Percentiles rank a stretch among this genome's conserved stretches.
These are phyloP conservation scores for Phoebastria nigripes DNA, from an alignment of 2,797 vertebrate species.

Conservation along the genomic window DNA sequence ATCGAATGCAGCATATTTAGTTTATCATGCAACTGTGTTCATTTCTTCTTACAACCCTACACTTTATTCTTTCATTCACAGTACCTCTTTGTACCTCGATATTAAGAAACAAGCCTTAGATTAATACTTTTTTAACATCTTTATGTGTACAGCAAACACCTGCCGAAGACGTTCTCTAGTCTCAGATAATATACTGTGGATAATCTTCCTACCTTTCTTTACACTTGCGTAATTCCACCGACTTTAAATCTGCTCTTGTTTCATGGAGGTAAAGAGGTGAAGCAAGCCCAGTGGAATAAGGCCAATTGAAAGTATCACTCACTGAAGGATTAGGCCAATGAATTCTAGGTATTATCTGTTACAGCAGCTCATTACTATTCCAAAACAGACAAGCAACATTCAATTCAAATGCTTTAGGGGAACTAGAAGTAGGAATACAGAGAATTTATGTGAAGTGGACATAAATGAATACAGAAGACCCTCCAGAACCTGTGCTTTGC, in stretches of 20 bases:
- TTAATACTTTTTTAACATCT: background rate
- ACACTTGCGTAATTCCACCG: background rate
- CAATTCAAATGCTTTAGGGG: background rate
- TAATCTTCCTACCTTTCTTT: background rate
- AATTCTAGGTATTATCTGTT: background rate
- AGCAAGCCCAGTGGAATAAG: background rate
- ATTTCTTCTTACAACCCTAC: background rate
- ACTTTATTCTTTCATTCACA: constrained; percentile 1
- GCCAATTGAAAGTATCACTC: background rate
- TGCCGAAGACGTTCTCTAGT: background rate
- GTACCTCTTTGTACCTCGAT: background rate
- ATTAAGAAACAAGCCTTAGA: background rate
- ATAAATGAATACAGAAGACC: background rate
- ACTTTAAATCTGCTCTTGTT: background rate
- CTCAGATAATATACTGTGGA: background rate
- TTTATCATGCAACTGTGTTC: background rate
- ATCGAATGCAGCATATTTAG: background rate
- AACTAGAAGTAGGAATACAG: background rate
- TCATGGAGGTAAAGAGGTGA: background rate
- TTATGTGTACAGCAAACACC: background rate
- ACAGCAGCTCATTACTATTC: constrained; percentile 1
- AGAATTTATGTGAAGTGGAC: background rate
- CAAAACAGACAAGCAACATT: constrained; percentile 33
- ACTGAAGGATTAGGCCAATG: background rate
- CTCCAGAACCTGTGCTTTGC: background rate